Percentiles rank a stretch among this genome's conserved stretches.
Evolutionary conservation across 1,140 invertebrate species (phyloP).

Genomic region (Eriocheir sinensis): DNA sequence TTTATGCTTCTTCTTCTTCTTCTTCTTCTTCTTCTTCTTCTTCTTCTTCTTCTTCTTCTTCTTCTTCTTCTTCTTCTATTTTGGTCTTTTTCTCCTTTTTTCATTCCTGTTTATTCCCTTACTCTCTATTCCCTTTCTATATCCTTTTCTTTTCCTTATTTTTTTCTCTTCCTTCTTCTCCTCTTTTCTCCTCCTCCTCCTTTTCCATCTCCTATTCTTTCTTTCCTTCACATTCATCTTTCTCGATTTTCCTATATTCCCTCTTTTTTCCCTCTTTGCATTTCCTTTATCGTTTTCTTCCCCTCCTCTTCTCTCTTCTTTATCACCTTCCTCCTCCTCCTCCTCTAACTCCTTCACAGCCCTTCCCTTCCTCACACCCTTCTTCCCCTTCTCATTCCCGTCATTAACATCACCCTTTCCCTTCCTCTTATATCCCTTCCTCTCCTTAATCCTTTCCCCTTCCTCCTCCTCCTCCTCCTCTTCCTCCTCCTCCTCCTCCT

Average conservation of each 20-base stretch:
- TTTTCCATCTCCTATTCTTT: background rate
- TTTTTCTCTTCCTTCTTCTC: background rate
- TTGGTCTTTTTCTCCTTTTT: too few species aligned
- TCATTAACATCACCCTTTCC: background rate
- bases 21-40: background rate
- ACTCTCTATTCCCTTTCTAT: too few species aligned
- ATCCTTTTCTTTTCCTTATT: too few species aligned
- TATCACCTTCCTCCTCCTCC: background rate
- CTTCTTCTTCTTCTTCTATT: background rate
- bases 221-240: background rate
- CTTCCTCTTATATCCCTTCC: background rate
- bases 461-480: background rate
- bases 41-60: background rate
- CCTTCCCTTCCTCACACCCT: background rate
- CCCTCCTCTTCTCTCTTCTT: background rate
- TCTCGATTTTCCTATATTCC: too few species aligned
- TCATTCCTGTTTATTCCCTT: too few species aligned
- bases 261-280: background rate
- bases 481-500: background rate
- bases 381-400: background rate
- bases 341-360: background rate
- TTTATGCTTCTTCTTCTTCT: background rate
- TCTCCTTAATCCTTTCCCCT: background rate
- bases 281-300: background rate
- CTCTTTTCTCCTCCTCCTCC: background rate